Evolutionary conservation across 2,113 vertebrate species (phyloP).

Genomic region (Jacana jacana): DNA sequence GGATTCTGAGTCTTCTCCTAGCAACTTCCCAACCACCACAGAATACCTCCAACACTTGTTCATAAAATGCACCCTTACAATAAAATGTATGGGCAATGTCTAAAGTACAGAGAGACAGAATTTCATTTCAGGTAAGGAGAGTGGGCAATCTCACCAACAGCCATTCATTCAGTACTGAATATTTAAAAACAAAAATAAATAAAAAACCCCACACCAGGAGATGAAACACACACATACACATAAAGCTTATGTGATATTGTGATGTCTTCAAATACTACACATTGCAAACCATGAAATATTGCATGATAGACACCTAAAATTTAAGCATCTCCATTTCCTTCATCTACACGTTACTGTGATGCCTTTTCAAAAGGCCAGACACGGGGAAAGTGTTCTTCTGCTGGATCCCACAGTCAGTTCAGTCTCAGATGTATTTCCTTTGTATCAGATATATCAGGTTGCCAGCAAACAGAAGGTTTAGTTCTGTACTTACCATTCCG

Average conservation of each 20-base stretch:
- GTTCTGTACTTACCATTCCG: conserved; percentile 82
- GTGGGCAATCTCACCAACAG: neutral
- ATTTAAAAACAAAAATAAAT: neutral
- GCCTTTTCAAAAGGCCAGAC: neutral
- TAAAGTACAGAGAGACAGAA: neutral
- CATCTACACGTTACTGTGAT: neutral
- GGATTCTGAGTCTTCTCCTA: neutral
- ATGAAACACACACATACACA: neutral
- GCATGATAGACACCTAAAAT: neutral
- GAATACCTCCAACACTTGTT: neutral
- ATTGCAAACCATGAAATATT: neutral
- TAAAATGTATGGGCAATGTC: rapidly evolving
- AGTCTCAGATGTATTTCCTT: rapidly evolving
- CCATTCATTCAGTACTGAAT: neutral
- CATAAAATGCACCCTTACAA: neutral
- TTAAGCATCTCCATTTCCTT: neutral
- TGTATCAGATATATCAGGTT: neutral
- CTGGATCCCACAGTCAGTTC: neutral
- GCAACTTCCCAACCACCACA: neutral
- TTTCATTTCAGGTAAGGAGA: neutral
- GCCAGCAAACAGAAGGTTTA: neutral
- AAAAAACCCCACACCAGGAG: neutral
- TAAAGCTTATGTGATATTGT: neutral
- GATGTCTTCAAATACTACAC: neutral
- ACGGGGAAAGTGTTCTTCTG: rapidly evolving